Evolutionary conservation across 1,140 invertebrate species (phyloP).

Genomic region (Platorchestia sp.): DNA sequence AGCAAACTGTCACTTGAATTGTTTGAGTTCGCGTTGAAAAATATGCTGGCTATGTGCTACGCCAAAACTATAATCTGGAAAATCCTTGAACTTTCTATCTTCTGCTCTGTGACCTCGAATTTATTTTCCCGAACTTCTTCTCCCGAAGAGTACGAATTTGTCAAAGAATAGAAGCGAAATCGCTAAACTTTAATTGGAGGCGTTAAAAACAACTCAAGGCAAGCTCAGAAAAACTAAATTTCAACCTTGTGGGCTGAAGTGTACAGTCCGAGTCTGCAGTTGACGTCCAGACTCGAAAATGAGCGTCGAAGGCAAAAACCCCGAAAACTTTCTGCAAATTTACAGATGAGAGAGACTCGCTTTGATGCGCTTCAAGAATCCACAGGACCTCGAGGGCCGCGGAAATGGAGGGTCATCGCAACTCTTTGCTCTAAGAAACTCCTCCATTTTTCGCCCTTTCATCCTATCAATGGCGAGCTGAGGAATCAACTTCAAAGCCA

Average conservation of each 20-base stretch:
- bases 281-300: neutral
- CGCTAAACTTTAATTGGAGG: neutral
- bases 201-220: neutral
- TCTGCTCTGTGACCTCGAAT: neutral
- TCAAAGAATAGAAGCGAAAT: neutral
- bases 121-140: neutral
- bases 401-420: constrained; percentile 5
- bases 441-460: neutral
- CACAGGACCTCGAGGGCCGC: neutral
- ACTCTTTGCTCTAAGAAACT: neutral
- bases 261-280: neutral
- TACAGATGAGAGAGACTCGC: constrained; percentile 6
- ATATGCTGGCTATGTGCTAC: too few species aligned
- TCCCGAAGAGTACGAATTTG: neutral
- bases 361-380: neutral
- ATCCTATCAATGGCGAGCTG: neutral
- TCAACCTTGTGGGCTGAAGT: neutral
- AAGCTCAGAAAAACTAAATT: neutral
- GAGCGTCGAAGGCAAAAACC: neutral
- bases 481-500: neutral
- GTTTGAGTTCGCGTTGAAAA: too few species aligned
- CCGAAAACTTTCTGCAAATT: neutral
- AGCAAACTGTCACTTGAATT: too few species aligned
- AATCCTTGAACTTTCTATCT: neutral
- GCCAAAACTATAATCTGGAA: neutral